Evolutionary conservation across 2,888 invertebrate genomes (phyloP).

Genomic region (Tiliacea aurago): DNA sequence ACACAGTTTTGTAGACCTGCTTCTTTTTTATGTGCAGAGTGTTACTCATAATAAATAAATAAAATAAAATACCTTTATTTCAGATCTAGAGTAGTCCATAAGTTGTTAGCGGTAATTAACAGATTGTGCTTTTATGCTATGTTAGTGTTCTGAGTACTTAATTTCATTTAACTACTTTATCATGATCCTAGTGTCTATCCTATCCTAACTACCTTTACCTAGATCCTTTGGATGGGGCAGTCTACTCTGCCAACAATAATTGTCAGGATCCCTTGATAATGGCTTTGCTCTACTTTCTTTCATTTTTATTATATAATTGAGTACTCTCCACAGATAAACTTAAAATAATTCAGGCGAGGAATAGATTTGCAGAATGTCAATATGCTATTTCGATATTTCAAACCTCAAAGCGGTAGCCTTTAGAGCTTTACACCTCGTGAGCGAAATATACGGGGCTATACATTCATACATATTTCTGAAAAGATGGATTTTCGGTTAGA

Average conservation of each 20-base stretch:
- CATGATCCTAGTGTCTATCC: too few relatives aligned
- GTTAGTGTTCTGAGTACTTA: too few relatives aligned
- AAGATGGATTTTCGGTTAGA: slow-evolving; percentile 57
- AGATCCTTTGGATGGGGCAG: too few relatives aligned
- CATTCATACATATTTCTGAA: slow-evolving; percentile 58
- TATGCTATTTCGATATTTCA: slow-evolving; percentile 54
- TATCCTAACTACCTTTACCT: too few relatives aligned
- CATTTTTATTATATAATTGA: neutral
- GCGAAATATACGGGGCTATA: slow-evolving; percentile 49
- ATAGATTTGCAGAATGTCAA: slow-evolving; percentile 46
- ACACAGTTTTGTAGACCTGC: neutral
- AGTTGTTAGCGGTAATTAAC: too few relatives aligned
- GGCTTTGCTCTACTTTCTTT: neutral
- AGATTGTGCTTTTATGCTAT: too few relatives aligned
- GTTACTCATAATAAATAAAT: neutral
- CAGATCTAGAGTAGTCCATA: too few relatives aligned
- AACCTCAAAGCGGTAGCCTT: slow-evolving; percentile 45
- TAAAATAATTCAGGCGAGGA: slow-evolving; percentile 7
- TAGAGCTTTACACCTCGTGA: slow-evolving; percentile 51
- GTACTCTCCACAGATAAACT: neutral
- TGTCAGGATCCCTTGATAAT: too few relatives aligned
- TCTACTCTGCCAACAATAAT: too few relatives aligned
- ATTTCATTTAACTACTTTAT: too few relatives aligned
- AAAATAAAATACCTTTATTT: too few relatives aligned
- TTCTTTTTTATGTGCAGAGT: slow-evolving; percentile 5